Base-by-base conservation (phyloP, 2,113 vertebrate species). In the Crotophaga sulcirostris region DNA sequence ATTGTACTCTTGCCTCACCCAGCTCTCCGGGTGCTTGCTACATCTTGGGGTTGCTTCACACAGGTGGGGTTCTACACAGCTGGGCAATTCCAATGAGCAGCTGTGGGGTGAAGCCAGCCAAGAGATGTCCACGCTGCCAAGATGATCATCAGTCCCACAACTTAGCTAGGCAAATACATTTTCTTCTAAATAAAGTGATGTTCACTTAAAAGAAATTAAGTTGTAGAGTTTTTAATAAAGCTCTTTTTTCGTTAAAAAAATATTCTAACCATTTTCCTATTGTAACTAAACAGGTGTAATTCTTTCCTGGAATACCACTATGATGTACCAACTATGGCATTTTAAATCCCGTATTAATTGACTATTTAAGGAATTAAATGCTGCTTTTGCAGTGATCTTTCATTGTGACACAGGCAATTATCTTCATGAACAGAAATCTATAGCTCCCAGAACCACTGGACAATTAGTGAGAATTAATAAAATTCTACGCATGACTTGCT, bases 391-490 rank as follows among this genome's bases (percentile, higher is more conserved):
- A 47, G 60, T 38, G 11, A 78, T 91, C 70, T 84, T 80, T 90
- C 87, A 75, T 60, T 72, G 58, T 80, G 82, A 73, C 72, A 42
- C 1, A 11, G 29, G 56, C 82, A 94, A 90, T 94, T 87, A 92
- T 88, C 76, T 51, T 47, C 73, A 47, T 16, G 29, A 87, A 54
- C 62, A 16, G 70, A 82, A 85, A 93, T 73, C 68, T 78, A 10
- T 20, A 82, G 77, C 69, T 87, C 73, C 59, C 69, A 77, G 70
- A 79, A 88, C 63, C 70, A 87, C 84, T 58, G 68, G 83, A 82
- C 69, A 95, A 92, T 93, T 91, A 95, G 70, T 58, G 54, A 91
- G 79, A 87, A 84, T 54, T 93, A 87, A 87, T 55, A 78, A 60
- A 68, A 76, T 78, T 40, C 56, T 70, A 33, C 2, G 3, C 73